Base-by-base conservation (phyloP, 2,888 invertebrate species). In the Gymnoscelis rufifasciata region DNA sequence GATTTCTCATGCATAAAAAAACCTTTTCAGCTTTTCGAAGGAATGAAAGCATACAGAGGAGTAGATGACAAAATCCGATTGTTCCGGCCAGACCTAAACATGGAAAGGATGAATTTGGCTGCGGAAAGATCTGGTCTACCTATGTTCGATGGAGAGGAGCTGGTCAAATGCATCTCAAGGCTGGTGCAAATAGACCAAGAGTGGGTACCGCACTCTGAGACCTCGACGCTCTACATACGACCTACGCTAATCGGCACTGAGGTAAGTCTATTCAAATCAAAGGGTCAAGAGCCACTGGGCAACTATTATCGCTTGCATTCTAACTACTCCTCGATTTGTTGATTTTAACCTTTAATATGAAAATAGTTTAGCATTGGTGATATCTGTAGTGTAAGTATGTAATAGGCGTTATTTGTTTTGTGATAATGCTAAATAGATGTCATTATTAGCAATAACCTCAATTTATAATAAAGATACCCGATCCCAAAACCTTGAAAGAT, bases 211-310 rank as follows among this genome's bases (percentile, higher is more conserved):
- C 94, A 96, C 76, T 93, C 94, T 7, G 93, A 94, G 66, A 90
- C 94, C 28, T 94, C 96, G 63, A 97, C 98, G 63, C 90, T 99
- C 28, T 99, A 99, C 74, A 93, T 99, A 59, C 91, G 99, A 62
- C 99, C 99, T 19, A 97, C 98, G 7, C 87, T 98, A 42, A 98
- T 99, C 68, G 99, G 96, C 51, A 97, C 96, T 48, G 99, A 99
- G 90, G 98, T 98, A 86, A 92, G 93, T 28, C 13, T 27, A 15
- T 8, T 35, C 19, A 35, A 35, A 35, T 19, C 19, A 2, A 33
- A 33, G 31, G 10, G 31, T 33, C 31, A 33, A 33, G 14, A 2
- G 15, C 14, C 31, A 33, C 31, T 31, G n/a, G 14, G 14, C 13
- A n/a, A 31, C 31, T 33, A 15, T 33, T 33, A 33, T 10, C 8